phyloP scores from a whole-genome alignment of 2,113 vertebrate species.

The Calidris pugnax region DNA sequence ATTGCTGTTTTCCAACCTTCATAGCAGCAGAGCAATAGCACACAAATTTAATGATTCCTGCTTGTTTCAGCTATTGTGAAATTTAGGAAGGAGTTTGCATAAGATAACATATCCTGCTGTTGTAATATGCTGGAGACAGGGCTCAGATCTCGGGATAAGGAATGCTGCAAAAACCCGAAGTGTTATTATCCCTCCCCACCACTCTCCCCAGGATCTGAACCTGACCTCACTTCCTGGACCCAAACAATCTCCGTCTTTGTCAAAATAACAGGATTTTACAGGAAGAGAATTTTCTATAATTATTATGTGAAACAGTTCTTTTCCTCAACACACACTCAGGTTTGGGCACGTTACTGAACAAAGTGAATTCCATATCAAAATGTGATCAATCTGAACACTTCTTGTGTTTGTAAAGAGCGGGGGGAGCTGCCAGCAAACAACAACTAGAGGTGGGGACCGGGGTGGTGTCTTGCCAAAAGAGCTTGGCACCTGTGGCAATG shows the following conservation, averaged over 20 bases:
- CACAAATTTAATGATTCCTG: slow-evolving; percentile 57
- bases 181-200: slow-evolving; percentile 8
- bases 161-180: slow-evolving; percentile 8
- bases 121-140: slow-evolving; percentile 56
- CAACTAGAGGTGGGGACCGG: not conserved
- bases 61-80: slow-evolving; percentile 63
- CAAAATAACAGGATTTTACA: slow-evolving; percentile 17
- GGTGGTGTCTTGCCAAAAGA: not conserved
- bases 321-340: not conserved
- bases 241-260: not conserved
- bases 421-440: not conserved
- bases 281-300: not conserved
- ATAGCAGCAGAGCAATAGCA: not conserved
- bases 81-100: slow-evolving; percentile 68
- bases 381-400: not conserved
- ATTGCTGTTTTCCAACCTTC: slow-evolving; percentile 26
- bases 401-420: not conserved
- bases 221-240: slow-evolving; percentile 43
- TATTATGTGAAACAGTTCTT: not conserved
- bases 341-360: not conserved
- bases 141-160: slow-evolving; percentile 55
- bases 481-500: not conserved
- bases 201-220: slow-evolving; percentile 52
- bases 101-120: slow-evolving; percentile 65
- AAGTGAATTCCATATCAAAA: not conserved